Base-by-base conservation (phyloP, 2,888 invertebrate genomes). In the Lycocerus yunnanus region DNA sequence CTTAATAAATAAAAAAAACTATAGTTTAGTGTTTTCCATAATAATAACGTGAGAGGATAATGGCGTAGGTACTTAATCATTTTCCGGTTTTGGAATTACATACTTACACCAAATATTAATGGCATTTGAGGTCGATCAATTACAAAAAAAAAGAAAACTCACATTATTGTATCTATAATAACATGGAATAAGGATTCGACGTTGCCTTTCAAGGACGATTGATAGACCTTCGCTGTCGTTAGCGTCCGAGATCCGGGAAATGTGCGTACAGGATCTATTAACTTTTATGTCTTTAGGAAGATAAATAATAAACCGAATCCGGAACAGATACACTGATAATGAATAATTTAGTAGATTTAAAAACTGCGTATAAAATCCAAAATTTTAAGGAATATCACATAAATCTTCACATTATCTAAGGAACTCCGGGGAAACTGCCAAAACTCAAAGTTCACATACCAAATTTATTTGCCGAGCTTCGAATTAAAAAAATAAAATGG, bases 391-490 rank as follows among this genome's bases (percentile, higher is more conserved):
- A 43, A 43, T 3, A 43, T 1, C n/a, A 43, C 5, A 43, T 43
- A n/a, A 43, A 43, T 43, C 6, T 43, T 43, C 3, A n/a, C 43
- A n/a, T 13, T 6, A n/a, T 68, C 68, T 27, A 20, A 63, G 27
- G 60, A 66, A 66, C 27, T 24, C 18, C 21, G 9, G 13, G 20
- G 14, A 43, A 61, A 16, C 18, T 68, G 72, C 72, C 72, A 72
- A 63, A 66, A 63, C 16, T 14, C 72, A 72, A 72, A 72, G 72
- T 72, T 15, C 72, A 21, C 15, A 10, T 15, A 9, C 21, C 18
- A 15, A 9, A 43, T n/a, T 43, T 21, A 21, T 21, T n/a, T 43
- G n/a, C n/a, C 8, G 1, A n/a, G n/a, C 6, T 43, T 43, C n/a
- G n/a, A 43, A 11, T 43, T n/a, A 11, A 43, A 27, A 43, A 43